Evolutionary conservation across 2,888 invertebrate genomes (phyloP).

Genomic region (Rhagophthalmus giganteus): DNA sequence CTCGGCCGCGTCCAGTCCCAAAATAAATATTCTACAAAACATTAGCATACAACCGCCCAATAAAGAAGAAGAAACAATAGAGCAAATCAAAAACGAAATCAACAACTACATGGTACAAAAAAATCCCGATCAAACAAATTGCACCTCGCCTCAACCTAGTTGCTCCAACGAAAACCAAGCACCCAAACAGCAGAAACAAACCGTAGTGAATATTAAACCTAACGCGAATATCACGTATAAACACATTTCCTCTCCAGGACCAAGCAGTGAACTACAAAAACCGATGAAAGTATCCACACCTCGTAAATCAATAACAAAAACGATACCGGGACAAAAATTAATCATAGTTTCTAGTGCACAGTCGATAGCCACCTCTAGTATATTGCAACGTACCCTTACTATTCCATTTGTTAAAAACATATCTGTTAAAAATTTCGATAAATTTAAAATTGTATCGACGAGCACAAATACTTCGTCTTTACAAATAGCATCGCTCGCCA

Average conservation of each 20-base stretch:
- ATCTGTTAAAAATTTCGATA: conserved; percentile 52
- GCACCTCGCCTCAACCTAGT: conserved; percentile 30
- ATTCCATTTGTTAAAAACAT: conserved; percentile 53
- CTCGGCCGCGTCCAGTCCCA: conserved; percentile 37
- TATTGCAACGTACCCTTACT: conserved; percentile 51
- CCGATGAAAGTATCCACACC: conserved; percentile 46
- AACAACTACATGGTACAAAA: conserved; percentile 30
- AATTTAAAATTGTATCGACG: conserved; percentile 50
- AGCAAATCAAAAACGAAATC: conserved; percentile 30
- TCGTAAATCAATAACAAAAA: conserved; percentile 45
- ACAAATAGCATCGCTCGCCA: conserved; percentile 26
- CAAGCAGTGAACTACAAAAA: conserved; percentile 41
- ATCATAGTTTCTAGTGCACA: conserved; percentile 54
- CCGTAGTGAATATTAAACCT: conserved; percentile 41
- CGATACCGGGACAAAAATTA: conserved; percentile 49
- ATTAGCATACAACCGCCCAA: conserved; percentile 41
- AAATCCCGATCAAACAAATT: conserved; percentile 26
- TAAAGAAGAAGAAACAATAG: conserved; percentile 34
- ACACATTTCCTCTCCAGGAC: conserved; percentile 34
- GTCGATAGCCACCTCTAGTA: conserved; percentile 49
- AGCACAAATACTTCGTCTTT: conserved; percentile 28
- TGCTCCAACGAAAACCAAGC: conserved; percentile 47
- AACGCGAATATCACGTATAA: conserved; percentile 40
- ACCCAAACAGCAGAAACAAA: conserved; percentile 38
- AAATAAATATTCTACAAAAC: conserved; percentile 51